Evolutionary conservation across 2,113 vertebrate species (phyloP), one percentile per base, ranked within the genome.

Genomic region (Pseudopipra pipra): DNA sequence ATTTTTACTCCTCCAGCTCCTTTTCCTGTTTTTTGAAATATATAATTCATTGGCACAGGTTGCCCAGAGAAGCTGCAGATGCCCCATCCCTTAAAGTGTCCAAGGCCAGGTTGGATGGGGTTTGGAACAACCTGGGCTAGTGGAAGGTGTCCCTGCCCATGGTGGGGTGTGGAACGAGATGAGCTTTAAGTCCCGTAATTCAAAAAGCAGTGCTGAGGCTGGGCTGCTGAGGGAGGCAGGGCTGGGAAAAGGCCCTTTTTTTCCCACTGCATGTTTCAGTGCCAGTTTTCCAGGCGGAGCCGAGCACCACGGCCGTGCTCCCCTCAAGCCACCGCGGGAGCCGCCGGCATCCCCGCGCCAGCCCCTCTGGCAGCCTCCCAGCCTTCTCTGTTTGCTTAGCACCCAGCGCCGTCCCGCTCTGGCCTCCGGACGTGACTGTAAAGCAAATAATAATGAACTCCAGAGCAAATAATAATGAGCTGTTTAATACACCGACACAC

Each of bases 381-480:
- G 82, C 72, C 59, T 81, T 28, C 3, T n/a, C 4, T 94, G 77
- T 96, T 95, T 96, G 93, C 91, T 90, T 19, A 92, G 94, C 79
- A 35, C 86, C 93, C 93, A 81, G 93, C 68, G 0, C 89, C 11
- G 20, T 12, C 89, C 87, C 5, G 7, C 85, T 82, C 31, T 16
- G 47, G 91, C 87, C 93, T 85, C 93, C 7, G 11, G 94, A 95
- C 85, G 82, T 92, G 89, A 91, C 94, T 73, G 82, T 37, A 94
- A 91, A 96, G 87, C 93, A 96, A 95, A 97, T 93, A 95, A 82
- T 93, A 85, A 97, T 93, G 94, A 95, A 95, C 90, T 92, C 65
- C 85, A 91, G 90, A 96, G 93, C 94, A 96, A 95, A 97, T 95
- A 96, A 68, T 95, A 95, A 93, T 19, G 96, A 97, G 90, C 92